These are phyloP conservation scores for Phytoseiulus persimilis DNA, from an alignment of 2,888 invertebrate genomes.

Conservation along the genomic window DNA sequence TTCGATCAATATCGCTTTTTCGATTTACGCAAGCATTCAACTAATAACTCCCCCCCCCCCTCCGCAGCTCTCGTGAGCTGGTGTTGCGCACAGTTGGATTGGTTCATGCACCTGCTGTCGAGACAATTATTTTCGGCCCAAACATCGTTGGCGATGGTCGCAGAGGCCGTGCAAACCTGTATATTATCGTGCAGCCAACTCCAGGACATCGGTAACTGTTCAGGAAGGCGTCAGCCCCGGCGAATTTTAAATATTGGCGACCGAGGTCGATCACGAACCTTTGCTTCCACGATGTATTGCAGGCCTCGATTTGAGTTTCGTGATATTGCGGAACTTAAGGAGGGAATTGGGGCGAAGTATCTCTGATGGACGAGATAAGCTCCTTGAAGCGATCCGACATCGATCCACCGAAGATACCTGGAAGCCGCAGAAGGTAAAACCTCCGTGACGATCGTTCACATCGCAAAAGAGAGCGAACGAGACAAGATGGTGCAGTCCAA, in stretches of 20 bases:
- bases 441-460: too few relatives aligned
- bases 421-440: slow-evolving; percentile 67
- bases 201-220: background rate
- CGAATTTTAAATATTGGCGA: background rate
- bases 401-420: slow-evolving; percentile 67
- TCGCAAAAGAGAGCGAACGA: too few relatives aligned
- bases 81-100: slow-evolving; percentile 60
- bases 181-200: background rate
- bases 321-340: slow-evolving; percentile 74
- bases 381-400: slow-evolving; percentile 70
- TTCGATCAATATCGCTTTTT: too few relatives aligned
- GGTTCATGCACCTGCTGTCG: slow-evolving; percentile 52
- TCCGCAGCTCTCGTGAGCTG: slow-evolving; percentile 71
- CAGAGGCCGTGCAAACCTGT: slow-evolving; percentile 63
- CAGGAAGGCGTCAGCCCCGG: background rate
- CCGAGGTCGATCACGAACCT: background rate
- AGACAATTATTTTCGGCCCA: slow-evolving; percentile 76
- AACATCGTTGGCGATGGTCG: slow-evolving; percentile 69
- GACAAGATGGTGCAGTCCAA: too few relatives aligned
- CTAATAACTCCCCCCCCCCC: too few relatives aligned
- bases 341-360: slow-evolving; percentile 67
- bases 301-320: slow-evolving; percentile 83
- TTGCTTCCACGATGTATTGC: slow-evolving; percentile 53
- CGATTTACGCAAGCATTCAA: too few relatives aligned
- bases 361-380: slow-evolving; percentile 68